phyloP scores from a whole-genome alignment of 2,797 vertebrate genomes.

The Cynopterus sphinx region DNA sequence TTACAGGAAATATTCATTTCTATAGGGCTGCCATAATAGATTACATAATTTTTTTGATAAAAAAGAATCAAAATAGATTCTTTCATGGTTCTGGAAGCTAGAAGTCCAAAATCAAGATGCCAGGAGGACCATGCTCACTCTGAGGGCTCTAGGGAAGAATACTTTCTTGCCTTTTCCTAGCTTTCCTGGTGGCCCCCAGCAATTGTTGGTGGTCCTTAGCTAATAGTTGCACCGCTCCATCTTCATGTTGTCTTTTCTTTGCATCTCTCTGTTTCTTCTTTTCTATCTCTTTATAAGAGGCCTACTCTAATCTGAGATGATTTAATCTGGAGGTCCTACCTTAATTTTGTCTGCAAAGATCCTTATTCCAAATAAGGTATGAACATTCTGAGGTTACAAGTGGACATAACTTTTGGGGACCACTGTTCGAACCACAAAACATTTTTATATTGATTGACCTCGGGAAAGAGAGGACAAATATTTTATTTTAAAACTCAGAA shows the following conservation, averaged over 20 bases:
- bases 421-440: neutral
- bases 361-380: neutral
- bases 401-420: neutral
- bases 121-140: neutral
- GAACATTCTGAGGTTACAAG: neutral
- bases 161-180: neutral
- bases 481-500: conserved; percentile 32
- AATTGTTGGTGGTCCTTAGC: neutral
- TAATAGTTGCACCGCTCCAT: neutral
- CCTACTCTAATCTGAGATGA: neutral
- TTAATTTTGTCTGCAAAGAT: neutral
- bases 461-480: neutral
- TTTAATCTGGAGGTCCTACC: neutral
- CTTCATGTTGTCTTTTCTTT: neutral
- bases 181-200: neutral
- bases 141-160: neutral
- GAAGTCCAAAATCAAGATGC: neutral
- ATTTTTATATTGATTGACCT: neutral
- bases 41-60: neutral
- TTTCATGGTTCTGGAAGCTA: neutral
- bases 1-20: neutral
- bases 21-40: neutral
- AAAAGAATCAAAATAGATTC: neutral
- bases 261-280: neutral
- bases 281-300: neutral